Evolutionary conservation across 2,113 vertebrate species (phyloP), one percentile per base, ranked within the genome.

Genomic region (Pavo muticus): DNA sequence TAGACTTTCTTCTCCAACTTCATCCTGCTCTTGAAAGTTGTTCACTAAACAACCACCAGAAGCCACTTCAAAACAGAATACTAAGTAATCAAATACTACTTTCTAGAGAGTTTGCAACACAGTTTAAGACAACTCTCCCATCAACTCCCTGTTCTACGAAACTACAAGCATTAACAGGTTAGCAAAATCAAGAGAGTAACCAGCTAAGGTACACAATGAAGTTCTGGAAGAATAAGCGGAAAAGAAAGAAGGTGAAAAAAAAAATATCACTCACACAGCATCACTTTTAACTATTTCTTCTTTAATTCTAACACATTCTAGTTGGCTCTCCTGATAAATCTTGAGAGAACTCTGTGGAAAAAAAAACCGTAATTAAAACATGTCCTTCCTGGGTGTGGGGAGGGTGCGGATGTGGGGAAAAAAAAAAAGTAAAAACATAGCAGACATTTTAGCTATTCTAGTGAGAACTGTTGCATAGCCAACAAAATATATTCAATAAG

Each of bases 321-420:
- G 96, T 71, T 98, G 98, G 67, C 97, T 97, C 32, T 98, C 95
- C 24, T 92, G 98, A 88, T 97, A 98, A 77, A 98, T 97, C 90
- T 98, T 98, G 39, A 99, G 98, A 87, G 98, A 98, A 76, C 97
- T 97, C 99, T 99, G 64, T 23, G 75, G 87, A 72, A 54, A 75
- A 95, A 79, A 57, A 75, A 95, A 77, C 37, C 5, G 92, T 13
- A 68, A 30, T 69, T 77, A 89, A 88, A 84, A 50, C 39, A 71
- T 5, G 5, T 44, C 82, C 23, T 59, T 50, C 19, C 32, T 59
- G 18, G 19, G 56, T 30, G 29, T 17, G 54, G 54, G 54, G 54
- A 54, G 52, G 52, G 72, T 2, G 27, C 17, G 11, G 3, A 8
- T 0, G n/a, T 59, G 20, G 21, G 21, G 47, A 13, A 50, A 50